Percentiles rank a stretch among this genome's conserved stretches.
These are phyloP conservation scores for Volucella bombylans DNA, from an alignment of 2,888 invertebrate genomes.

Conservation along the genomic window DNA sequence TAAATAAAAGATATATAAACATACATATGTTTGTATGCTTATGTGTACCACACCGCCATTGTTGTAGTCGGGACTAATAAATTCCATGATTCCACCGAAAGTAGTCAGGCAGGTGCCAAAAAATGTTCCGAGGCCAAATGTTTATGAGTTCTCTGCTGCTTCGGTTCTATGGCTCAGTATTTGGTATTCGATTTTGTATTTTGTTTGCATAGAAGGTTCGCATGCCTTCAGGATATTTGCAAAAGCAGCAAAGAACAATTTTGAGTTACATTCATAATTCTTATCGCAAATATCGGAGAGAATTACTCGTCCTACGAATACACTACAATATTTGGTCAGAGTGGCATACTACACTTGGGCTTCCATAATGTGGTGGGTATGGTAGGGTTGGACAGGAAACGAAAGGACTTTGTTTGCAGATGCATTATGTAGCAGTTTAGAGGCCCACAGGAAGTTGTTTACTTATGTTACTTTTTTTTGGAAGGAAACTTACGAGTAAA, in stretches of 20 bases:
- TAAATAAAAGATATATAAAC: slow-evolving; percentile 45
- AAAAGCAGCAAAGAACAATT: slow-evolving; percentile 56
- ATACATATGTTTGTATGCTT: no score
- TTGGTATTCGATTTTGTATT: slow-evolving; percentile 3
- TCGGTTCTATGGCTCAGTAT: no score
- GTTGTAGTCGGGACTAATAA: slow-evolving; percentile 56
- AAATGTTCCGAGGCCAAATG: slow-evolving; percentile 65
- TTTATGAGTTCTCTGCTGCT: slow-evolving; percentile 18
- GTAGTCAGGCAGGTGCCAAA: slow-evolving; percentile 69
- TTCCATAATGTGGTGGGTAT: neutral
- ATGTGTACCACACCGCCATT: slow-evolving; percentile 31
- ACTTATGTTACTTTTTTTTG: slow-evolving; percentile 10
- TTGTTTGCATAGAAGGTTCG: slow-evolving; percentile 66
- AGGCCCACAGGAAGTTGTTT: slow-evolving; percentile 48
- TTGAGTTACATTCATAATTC: slow-evolving; percentile 64
- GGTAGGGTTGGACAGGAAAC: slow-evolving; percentile 44
- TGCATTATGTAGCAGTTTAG: slow-evolving; percentile 43
- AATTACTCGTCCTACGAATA: neutral
- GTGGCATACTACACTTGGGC: slow-evolving; percentile 10
- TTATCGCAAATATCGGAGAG: slow-evolving; percentile 63
- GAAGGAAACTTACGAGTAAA: no score
- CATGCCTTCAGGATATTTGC: slow-evolving; percentile 73
- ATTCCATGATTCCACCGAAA: slow-evolving; percentile 56
- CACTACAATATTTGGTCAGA: slow-evolving; percentile 17
- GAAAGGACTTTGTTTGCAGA: slow-evolving; percentile 55